phyloP scores from a whole-genome alignment of 2,797 vertebrate species.

The Xiphophorus birchmanni region DNA sequence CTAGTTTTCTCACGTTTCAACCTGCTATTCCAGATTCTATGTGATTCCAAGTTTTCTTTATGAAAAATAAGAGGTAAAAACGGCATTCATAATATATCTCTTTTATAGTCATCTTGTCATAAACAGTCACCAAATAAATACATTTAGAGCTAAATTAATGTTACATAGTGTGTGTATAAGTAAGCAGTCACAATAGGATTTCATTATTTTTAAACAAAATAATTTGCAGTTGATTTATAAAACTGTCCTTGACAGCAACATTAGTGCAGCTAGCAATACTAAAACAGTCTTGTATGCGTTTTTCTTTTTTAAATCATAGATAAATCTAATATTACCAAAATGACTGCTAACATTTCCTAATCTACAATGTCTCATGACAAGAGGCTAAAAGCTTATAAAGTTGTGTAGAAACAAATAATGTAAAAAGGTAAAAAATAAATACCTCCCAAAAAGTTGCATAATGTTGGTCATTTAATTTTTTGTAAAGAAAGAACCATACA shows the following conservation, averaged over 20 bases:
- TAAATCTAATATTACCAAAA: not conserved
- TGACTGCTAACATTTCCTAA: not conserved
- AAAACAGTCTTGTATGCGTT: not conserved
- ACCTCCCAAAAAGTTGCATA: too few relatives aligned
- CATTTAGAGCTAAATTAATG: not conserved
- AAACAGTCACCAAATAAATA: not conserved
- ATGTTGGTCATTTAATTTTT: not conserved
- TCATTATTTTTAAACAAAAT: not conserved
- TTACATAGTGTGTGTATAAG: not conserved
- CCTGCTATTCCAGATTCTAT: not conserved
- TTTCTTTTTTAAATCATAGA: not conserved
- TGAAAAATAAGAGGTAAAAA: not conserved
- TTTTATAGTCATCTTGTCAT: not conserved
- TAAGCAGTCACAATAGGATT: not conserved
- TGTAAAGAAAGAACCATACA: not conserved
- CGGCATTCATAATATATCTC: not conserved
- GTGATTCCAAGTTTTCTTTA: not conserved
- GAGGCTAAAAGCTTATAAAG: not conserved
- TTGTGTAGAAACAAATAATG: not conserved
- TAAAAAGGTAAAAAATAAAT: not conserved
- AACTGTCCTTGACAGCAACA: not conserved
- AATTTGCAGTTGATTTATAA: not conserved
- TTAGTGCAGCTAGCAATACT: not conserved
- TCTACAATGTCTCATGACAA: not conserved
- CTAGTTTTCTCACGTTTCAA: not conserved